Base-by-base conservation (phyloP, 2,888 invertebrate genomes). In the Deroplatys truncata region DNA sequence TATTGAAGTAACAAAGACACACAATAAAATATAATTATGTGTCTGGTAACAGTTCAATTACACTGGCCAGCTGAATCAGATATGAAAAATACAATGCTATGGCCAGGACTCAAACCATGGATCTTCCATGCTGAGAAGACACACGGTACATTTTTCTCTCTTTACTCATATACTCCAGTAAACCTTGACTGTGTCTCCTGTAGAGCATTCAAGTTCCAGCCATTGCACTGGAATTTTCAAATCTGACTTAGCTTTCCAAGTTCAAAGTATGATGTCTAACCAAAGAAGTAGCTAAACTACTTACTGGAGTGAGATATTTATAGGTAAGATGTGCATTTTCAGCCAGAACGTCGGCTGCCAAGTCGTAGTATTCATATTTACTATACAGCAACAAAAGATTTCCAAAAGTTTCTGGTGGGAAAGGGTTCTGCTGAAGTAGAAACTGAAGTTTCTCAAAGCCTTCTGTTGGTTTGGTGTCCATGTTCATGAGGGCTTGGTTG, bases 301-400 rank as follows among this genome's bases (percentile, higher is more conserved):
- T 94, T 94, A 97, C 97, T 90, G 98, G 97, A 13, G 98, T 97
- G 89, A 99, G 94, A 93, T 98, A 98, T 93, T 99, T 99, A 92
- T 98, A 98, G 0, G 99, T 99, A 89, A 99, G 96, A 93, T 99
- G 98, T 10, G 98, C 98, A 94, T 99, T 99, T 94, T 99, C 99
- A 10, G 99, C 99, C 91, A 99, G 93, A 82, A 99, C 98, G 94
- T 99, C 99, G 0, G 99, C 99, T 16, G 99, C 99, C 90, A 99
- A 94, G 93, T 99, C 99, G 93, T 97, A 99, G 93, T 99, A 98
- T 94, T 99, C 99, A 93, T 99, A 98, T 93, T 98, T 99, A 93
- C 99, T 98, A 93, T 99, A 99, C 1, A 99, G 94, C 7, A 99
- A 94, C 84, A 99, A 94, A 29, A 99, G 95, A 94, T 99, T 99